Evolutionary conservation across 2,888 invertebrate species (phyloP).

Genomic region (Euphydryas editha): DNA sequence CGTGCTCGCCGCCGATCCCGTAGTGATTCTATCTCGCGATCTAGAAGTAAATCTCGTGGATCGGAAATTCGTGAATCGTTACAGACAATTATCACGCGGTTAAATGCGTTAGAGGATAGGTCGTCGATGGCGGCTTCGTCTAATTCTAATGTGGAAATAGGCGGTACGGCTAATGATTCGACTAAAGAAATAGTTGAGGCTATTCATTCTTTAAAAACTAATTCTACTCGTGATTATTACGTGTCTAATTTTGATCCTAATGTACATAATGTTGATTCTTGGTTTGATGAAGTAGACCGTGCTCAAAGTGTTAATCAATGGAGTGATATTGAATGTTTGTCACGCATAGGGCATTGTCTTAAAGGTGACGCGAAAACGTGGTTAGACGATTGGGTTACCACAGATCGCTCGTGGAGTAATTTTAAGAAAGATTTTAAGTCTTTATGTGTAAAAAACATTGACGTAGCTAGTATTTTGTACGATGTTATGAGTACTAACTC

Average conservation of each 20-base stretch:
- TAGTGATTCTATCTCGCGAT: not conserved
- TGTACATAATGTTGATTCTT: slow-evolving; percentile 4
- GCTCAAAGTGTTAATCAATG: slow-evolving; percentile 9
- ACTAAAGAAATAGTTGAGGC: not conserved
- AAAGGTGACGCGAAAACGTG: slow-evolving; percentile 38
- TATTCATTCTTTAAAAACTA: no score
- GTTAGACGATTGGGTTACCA: slow-evolving; percentile 40
- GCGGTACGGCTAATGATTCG: no score
- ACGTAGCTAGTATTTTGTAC: slow-evolving; percentile 40
- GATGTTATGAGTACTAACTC: slow-evolving; percentile 42
- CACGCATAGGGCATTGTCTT: not conserved
- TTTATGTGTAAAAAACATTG: slow-evolving; percentile 23
- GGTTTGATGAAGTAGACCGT: slow-evolving; percentile 2
- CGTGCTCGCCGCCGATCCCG: not conserved
- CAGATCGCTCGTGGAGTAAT: no score
- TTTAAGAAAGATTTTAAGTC: no score
- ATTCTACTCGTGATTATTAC: not conserved
- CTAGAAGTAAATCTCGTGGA: no score
- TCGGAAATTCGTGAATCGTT: no score
- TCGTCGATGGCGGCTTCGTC: no score
- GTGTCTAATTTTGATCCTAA: slow-evolving; percentile 5
- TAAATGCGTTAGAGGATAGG: no score
- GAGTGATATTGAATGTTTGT: slow-evolving; percentile 37
- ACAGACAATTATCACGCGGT: no score
- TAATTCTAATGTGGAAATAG: no score